Conservation (phyloP, 1,140 invertebrate genomes). For the Sycophila sp. region DNA sequence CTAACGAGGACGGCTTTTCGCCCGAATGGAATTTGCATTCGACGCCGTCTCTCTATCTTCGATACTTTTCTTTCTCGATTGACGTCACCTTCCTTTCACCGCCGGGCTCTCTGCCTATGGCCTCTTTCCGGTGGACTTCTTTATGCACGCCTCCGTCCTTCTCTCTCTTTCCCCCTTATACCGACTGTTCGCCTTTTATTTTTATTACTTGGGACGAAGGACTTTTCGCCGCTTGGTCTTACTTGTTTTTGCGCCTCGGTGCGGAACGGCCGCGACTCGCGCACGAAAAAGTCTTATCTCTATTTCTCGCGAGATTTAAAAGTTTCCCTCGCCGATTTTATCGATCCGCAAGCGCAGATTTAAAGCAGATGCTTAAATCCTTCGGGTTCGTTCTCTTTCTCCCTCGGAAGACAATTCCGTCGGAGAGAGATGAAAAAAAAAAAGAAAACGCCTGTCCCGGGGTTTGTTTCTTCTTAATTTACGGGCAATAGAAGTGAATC, state of each 20-base stretch:
- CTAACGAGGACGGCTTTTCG: slow-evolving; percentile 30
- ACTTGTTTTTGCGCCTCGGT: too few species aligned
- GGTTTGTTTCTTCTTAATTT: slow-evolving; percentile 33
- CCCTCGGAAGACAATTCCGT: slow-evolving; percentile 19
- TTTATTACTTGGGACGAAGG: slow-evolving; percentile 21
- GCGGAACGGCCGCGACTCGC: neutral
- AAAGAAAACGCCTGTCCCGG: neutral
- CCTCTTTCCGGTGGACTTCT: neutral
- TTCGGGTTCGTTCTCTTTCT: slow-evolving; percentile 10
- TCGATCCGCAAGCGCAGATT: slow-evolving; percentile 26
- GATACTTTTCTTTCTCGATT: slow-evolving; percentile 31
- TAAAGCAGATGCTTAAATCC: slow-evolving; percentile 37
- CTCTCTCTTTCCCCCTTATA: neutral
- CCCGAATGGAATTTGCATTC: slow-evolving; percentile 27
- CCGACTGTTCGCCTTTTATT: slow-evolving; percentile 11
- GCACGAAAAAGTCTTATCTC: slow-evolving; percentile 29
- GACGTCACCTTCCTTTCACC: slow-evolving; percentile 30
- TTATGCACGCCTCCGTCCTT: neutral
- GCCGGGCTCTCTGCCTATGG: slow-evolving; percentile 1
- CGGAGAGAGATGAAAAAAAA: neutral
- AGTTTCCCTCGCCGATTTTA: slow-evolving; percentile 28
- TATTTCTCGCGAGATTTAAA: slow-evolving; percentile 35
- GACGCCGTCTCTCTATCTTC: slow-evolving; percentile 32
- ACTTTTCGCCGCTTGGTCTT: slow-evolving; percentile 33
- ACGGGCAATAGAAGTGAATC: neutral